Conservation (phyloP, 2,113 vertebrate genomes). For the Corynorhinus townsendii region DNA sequence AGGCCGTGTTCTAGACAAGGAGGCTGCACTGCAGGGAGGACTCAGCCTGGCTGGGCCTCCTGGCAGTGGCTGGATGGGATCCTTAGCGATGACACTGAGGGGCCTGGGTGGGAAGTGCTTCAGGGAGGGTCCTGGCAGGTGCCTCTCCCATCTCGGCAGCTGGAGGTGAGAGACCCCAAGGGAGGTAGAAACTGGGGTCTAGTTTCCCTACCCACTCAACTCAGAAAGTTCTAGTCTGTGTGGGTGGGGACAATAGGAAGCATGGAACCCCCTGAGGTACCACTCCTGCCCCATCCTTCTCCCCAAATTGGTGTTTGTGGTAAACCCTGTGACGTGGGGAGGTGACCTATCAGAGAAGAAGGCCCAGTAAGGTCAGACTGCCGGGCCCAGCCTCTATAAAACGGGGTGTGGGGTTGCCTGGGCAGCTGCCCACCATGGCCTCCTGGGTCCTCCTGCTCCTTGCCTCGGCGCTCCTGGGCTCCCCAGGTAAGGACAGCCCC, state of each 20-base stretch:
- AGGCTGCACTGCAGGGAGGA: background rate
- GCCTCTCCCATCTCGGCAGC: background rate
- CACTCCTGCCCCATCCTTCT: background rate
- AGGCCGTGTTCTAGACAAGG: background rate
- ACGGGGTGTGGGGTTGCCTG: fast-evolving
- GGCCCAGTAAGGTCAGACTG: background rate
- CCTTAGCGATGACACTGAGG: background rate
- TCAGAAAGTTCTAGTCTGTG: background rate
- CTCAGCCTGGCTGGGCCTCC: background rate
- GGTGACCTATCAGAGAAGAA: background rate
- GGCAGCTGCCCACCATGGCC: background rate
- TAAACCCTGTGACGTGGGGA: background rate
- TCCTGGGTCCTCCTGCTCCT: background rate
- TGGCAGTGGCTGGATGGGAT: background rate
- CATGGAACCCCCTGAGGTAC: no score
- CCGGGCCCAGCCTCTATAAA: background rate
- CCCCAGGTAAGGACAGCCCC: constrained; percentile 4
- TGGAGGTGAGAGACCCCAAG: background rate
- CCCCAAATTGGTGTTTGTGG: background rate
- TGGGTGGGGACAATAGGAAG: fast-evolving
- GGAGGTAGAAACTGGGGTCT: background rate
- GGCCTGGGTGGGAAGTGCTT: background rate
- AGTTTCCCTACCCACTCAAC: background rate
- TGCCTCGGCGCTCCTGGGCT: background rate
- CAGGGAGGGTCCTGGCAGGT: background rate